Conservation (phyloP, 2,888 invertebrate species). For the Pammene fasciana region DNA sequence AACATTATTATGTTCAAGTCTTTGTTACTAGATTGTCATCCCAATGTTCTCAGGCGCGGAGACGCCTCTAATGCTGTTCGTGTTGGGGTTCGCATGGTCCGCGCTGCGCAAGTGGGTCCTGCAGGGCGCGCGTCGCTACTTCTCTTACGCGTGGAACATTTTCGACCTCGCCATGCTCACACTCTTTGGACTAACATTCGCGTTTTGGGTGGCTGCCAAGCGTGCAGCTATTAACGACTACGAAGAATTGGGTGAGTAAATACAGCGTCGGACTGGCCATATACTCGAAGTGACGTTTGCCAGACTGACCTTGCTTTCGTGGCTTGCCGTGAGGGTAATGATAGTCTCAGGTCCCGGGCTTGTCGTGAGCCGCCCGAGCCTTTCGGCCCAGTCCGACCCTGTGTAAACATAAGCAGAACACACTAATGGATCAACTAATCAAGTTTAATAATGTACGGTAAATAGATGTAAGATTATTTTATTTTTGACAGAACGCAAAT, state of each 20-base stretch:
- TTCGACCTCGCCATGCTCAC: conserved; percentile 84
- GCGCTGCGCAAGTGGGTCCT: conserved; percentile 81
- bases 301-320: too few relatives aligned
- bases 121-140: conserved; percentile 82
- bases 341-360: too few relatives aligned
- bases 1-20: too few relatives aligned
- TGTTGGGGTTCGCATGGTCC: conserved; percentile 82
- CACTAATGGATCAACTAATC: background rate
- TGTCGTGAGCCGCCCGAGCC: too few relatives aligned
- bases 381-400: too few relatives aligned
- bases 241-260: conserved; percentile 44
- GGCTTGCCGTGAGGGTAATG: too few relatives aligned
- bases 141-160: conserved; percentile 85
- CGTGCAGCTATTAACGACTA: conserved; percentile 60
- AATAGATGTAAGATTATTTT: background rate
- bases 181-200: conserved; percentile 84
- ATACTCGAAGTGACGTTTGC: background rate
- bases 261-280: background rate
- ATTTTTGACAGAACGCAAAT: conserved; percentile 81
- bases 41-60: conserved; percentile 53
- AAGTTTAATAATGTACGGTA: too few relatives aligned
- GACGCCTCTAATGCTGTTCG: conserved; percentile 73
- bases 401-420: background rate
- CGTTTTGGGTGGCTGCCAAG: conserved; percentile 84
- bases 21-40: background rate